phyloP scores from a whole-genome alignment of 2,888 invertebrate genomes.

The Synanthedon andrenaeformis region DNA sequence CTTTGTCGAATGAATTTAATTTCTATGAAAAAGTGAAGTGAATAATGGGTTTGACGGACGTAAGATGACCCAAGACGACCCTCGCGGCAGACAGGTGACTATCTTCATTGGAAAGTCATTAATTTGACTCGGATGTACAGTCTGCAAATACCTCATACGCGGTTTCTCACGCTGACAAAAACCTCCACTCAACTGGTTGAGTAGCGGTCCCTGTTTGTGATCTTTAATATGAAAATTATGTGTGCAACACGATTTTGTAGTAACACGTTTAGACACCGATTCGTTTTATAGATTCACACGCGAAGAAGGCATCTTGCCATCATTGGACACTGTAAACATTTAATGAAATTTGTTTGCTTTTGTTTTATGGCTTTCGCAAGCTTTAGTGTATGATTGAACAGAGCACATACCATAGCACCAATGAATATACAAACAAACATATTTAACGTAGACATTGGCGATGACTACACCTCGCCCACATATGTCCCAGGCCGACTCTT shows the following conservation, averaged over 20 bases:
- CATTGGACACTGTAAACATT: not conserved
- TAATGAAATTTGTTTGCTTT: not conserved
- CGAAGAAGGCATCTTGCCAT: not conserved
- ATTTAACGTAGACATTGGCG: conserved; percentile 17
- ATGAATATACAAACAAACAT: conserved; percentile 11
- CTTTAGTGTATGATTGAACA: not conserved
- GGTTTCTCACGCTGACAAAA: conserved; percentile 20
- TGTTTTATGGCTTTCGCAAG: not conserved
- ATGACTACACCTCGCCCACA: conserved; percentile 39
- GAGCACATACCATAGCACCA: too few relatives aligned
- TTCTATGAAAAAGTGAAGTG: not conserved
- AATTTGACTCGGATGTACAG: conserved; percentile 17
- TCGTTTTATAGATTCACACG: not conserved
- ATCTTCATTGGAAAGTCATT: conserved; percentile 28
- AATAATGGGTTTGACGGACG: conserved; percentile 26
- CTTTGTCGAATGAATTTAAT: too few relatives aligned
- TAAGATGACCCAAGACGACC: conserved; percentile 25
- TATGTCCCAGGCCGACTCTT: conserved; percentile 15
- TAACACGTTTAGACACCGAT: not conserved
- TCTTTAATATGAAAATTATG: conserved; percentile 23
- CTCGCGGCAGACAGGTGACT: conserved; percentile 17
- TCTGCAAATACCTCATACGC: conserved; percentile 4
- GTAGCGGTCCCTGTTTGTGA: conserved; percentile 11
- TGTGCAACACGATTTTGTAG: conserved; percentile 7
- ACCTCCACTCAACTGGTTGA: conserved; percentile 5